Evolutionary conservation across 2,888 invertebrate species (phyloP).

Genomic region (Yponomeuta evonymella): DNA sequence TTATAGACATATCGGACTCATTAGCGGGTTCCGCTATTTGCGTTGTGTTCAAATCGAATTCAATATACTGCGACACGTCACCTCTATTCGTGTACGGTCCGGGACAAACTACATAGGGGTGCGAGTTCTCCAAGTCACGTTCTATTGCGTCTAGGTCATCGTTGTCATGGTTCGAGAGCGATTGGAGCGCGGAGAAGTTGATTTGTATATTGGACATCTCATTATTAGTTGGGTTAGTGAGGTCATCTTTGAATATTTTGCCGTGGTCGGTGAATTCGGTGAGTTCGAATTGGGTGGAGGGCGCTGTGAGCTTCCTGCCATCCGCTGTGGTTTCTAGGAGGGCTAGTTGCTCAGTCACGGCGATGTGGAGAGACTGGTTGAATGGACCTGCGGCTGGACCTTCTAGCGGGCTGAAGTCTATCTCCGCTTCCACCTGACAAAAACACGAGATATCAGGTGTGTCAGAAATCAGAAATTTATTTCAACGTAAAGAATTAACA

Average conservation of each 20-base stretch:
- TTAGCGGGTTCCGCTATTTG: constrained; percentile 35
- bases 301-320: constrained; percentile 37
- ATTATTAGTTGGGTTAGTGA: constrained; percentile 35
- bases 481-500: too few species aligned
- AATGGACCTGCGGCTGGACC: constrained; percentile 15
- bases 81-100: constrained; percentile 32
- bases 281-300: constrained; percentile 47
- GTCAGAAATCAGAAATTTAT: too few species aligned
- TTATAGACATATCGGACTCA: constrained; percentile 61
- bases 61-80: constrained; percentile 52
- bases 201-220: constrained; percentile 52
- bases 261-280: constrained; percentile 48
- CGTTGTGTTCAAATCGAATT: constrained; percentile 56
- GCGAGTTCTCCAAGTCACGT: constrained; percentile 38
- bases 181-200: constrained; percentile 50
- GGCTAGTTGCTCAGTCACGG: constrained; percentile 41
- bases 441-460: too few species aligned
- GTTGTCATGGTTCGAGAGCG: constrained; percentile 23
- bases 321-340: constrained; percentile 39
- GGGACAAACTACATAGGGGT: constrained; percentile 32
- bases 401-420: constrained; percentile 34
- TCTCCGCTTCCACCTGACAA: constrained; percentile 32
- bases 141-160: constrained; percentile 61
- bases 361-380: constrained; percentile 39
- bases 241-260: constrained; percentile 48